Evolutionary conservation across 2,113 vertebrate species (phyloP).

Genomic region (Caretta caretta): DNA sequence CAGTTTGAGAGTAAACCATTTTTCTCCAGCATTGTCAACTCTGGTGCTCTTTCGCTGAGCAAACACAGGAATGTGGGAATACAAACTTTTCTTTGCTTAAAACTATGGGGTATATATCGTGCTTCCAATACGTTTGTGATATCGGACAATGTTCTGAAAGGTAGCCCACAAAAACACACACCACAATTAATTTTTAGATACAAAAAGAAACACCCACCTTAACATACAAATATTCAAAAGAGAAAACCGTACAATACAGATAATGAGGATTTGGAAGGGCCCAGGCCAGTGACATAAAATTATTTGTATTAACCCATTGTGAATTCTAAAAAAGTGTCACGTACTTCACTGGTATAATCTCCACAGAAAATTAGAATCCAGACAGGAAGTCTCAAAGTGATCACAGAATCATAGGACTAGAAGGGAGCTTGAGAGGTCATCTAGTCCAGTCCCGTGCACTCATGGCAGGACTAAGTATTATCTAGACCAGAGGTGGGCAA

Average conservation of each 20-base stretch:
- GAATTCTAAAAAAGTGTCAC: accelerated
- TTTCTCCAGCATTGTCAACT: not conserved
- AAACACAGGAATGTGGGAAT: accelerated
- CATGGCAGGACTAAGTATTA: too few species aligned
- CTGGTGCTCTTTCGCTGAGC: accelerated
- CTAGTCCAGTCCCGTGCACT: too few species aligned
- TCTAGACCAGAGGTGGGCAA: too few species aligned
- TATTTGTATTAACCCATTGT: accelerated
- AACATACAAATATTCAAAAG: accelerated
- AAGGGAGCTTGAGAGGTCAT: too few species aligned
- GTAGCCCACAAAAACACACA: not conserved
- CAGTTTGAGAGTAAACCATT: not conserved
- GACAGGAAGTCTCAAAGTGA: accelerated
- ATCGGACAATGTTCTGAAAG: too few species aligned
- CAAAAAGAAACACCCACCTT: not conserved
- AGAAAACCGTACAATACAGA: accelerated
- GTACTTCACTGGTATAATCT: not conserved
- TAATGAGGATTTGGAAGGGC: accelerated
- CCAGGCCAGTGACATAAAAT: accelerated
- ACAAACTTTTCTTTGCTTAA: not conserved
- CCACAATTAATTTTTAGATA: not conserved
- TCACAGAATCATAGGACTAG: too few species aligned
- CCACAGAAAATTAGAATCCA: not conserved
- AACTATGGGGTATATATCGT: accelerated
- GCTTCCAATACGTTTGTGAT: not conserved